Base-by-base conservation (phyloP, 2,113 vertebrate species). In the Nicator chloris region DNA sequence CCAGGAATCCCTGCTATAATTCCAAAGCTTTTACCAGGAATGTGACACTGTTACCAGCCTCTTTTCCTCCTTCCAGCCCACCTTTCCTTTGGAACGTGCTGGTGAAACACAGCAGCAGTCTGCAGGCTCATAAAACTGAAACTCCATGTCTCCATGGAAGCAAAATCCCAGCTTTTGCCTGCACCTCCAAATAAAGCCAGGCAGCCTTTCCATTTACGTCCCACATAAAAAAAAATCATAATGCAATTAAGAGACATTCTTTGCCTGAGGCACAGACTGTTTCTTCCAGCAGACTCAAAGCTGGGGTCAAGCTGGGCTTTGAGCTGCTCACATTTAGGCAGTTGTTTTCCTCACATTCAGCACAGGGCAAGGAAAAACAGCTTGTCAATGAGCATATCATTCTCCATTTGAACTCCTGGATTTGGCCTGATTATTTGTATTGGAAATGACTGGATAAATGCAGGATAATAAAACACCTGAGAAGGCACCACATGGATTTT, bases 101-200 rank as follows among this genome's bases (percentile, higher is more conserved):
- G 65, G 33, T 7, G 26, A 79, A 85, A 51, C 1, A 54, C 50
- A 77, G 80, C 86, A 72, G 60, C 81, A 39, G 14, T 61, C 40
- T 63, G 65, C 60, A n/a, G 51, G 35, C 88, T 84, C 13, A 3
- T 35, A 76, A 69, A 75, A 63, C 68, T 70, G 40, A 28, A 57
- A 37, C 63, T 82, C 82, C 75, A 40, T 71, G 82, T 92, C 88
- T 94, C 96, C 90, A 88, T 94, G 90, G 92, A 94, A 96, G 95
- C 96, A 90, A 86, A 96, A 79, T 10, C 68, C 39, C 86, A 70
- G 92, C 59, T 85, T 93, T 57, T 72, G 31, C 70, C 86, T 69
- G 77, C 70, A 87, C 90, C 92, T 89, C 81, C 65, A 68, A 85
- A 84, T 65, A 81, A 82, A 92, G 57, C 65, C 26, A 24, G 86